Percentiles rank a stretch among this genome's conserved stretches.
These are phyloP conservation scores for Xenentodon cancila DNA, from an alignment of 2,797 vertebrate genomes.

Conservation along the genomic window DNA sequence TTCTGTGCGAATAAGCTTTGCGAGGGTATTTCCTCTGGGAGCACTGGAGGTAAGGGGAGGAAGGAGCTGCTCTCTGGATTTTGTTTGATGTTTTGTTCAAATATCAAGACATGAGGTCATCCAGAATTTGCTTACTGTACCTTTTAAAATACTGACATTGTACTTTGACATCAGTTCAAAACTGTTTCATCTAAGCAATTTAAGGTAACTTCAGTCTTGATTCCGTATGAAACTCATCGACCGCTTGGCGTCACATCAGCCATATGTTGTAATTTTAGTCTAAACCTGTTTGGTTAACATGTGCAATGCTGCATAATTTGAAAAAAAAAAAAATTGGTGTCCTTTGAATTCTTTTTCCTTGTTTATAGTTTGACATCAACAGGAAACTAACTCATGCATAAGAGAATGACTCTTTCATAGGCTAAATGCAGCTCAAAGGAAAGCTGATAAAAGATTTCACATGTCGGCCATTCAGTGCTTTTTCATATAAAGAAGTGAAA, in stretches of 20 bases:
- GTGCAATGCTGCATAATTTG: not conserved
- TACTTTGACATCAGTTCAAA: too few relatives aligned
- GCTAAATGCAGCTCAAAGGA: slow-evolving; percentile 14
- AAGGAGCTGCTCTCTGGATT: too few relatives aligned
- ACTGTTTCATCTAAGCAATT: not conserved
- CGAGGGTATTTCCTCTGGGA: too few relatives aligned
- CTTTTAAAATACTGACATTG: too few relatives aligned
- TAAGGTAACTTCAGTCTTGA: not conserved
- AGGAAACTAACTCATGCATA: slow-evolving; percentile 41
- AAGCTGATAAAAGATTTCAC: slow-evolving; percentile 14
- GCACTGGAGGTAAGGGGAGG: too few relatives aligned
- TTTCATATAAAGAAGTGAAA: slow-evolving; percentile 22
- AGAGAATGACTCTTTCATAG: slow-evolving; percentile 19
- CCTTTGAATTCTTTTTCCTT: not conserved
- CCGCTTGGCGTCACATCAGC: not conserved
- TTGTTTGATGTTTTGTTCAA: too few relatives aligned
- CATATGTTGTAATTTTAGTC: slow-evolving; percentile 19
- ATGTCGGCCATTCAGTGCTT: slow-evolving; percentile 25
- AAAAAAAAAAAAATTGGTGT: not conserved
- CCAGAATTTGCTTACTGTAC: too few relatives aligned
- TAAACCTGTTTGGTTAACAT: slow-evolving; percentile 25
- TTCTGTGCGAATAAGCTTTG: too few relatives aligned
- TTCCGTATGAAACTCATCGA: too few relatives aligned
- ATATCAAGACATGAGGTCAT: too few relatives aligned
- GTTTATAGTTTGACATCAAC: slow-evolving; percentile 59